These are phyloP conservation scores for Meda fulgida DNA, from an alignment of 2,797 vertebrate genomes.

Conservation along the genomic window DNA sequence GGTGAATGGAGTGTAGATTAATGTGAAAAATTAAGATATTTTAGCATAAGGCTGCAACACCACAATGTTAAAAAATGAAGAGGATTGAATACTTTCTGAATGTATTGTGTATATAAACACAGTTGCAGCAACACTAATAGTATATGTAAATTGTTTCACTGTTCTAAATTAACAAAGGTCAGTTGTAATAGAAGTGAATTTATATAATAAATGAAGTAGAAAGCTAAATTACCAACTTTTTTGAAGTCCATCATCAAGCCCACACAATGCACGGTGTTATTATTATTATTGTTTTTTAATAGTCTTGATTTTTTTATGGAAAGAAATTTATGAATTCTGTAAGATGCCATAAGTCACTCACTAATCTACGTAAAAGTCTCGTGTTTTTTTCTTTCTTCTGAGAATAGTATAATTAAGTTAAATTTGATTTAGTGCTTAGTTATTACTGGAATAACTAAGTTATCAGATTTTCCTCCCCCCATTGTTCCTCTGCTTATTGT, in stretches of 20 bases:
- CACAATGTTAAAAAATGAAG: neutral
- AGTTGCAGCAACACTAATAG: neutral
- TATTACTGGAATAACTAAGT: neutral
- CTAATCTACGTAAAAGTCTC: neutral
- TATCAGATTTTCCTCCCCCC: neutral
- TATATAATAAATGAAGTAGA: neutral
- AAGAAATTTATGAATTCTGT: neutral
- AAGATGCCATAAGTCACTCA: neutral
- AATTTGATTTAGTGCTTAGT: neutral
- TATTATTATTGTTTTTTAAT: neutral
- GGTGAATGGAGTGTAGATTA: neutral
- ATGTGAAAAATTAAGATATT: neutral
- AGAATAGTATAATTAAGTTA: neutral
- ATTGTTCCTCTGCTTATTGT: constrained; percentile 11
- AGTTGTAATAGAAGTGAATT: neutral
- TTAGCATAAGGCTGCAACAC: neutral
- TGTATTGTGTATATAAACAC: neutral
- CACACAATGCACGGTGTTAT: neutral
- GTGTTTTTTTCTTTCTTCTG: neutral
- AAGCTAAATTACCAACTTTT: neutral
- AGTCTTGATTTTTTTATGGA: neutral
- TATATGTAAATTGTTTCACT: neutral
- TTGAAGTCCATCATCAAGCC: neutral
- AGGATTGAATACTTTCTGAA: neutral
- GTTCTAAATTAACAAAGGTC: neutral